Conservation (phyloP, 1,140 invertebrate species). For the Lordiphosa mommai region DNA sequence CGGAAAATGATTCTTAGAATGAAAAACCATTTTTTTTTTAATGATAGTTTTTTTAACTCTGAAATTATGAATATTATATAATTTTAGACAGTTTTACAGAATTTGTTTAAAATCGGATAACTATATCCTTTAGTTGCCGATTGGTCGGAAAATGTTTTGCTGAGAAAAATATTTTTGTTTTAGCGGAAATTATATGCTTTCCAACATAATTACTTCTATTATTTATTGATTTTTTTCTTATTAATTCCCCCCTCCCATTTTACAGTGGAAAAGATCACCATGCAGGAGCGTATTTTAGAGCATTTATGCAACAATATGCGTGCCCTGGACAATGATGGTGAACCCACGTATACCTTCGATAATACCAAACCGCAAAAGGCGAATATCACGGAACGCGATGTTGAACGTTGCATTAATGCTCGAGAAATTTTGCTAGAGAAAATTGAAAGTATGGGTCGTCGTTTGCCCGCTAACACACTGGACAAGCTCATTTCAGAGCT, state of each 20-base stretch:
- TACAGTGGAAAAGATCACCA: slow-evolving; percentile 35
- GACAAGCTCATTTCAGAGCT: slow-evolving; percentile 99
- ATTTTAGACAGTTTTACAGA: no score
- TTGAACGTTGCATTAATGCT: slow-evolving; percentile 84
- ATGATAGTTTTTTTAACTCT: no score
- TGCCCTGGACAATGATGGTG: slow-evolving; percentile 2
- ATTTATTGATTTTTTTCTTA: neutral
- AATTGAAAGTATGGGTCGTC: slow-evolving; percentile 92
- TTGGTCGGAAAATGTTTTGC: no score
- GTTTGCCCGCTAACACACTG: slow-evolving; percentile 97
- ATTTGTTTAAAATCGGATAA: no score
- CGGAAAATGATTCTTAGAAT: no score
- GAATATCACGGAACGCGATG: slow-evolving; percentile 43
- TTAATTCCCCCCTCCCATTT: neutral
- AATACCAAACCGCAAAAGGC: neutral
- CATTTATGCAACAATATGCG: slow-evolving; percentile 44
- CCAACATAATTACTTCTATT: no score
- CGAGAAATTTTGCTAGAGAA: slow-evolving; percentile 92
- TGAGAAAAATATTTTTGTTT: no score
- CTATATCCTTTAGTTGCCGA: no score
- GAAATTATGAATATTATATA: no score
- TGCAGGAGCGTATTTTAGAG: slow-evolving; percentile 53
- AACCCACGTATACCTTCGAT: neutral
- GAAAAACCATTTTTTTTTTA: no score
- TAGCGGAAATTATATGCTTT: no score